Percentiles rank a stretch among this genome's conserved stretches.
These are phyloP conservation scores for Latrodectus geometricus DNA, from an alignment of 1,140 invertebrate genomes.

Conservation along the genomic window DNA sequence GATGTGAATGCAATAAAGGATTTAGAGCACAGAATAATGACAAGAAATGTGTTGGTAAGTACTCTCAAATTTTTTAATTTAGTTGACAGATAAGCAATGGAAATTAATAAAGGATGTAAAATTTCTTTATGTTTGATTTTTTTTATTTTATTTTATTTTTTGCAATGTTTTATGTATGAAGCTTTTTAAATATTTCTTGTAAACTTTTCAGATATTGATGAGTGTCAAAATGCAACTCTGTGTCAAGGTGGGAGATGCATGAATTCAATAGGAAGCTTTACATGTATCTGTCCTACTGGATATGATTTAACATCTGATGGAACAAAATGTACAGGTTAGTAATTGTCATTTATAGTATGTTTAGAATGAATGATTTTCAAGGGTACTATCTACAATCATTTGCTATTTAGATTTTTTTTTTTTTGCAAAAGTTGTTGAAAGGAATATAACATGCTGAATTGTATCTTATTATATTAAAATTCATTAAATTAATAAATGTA, in stretches of 20 bases:
- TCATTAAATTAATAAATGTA: too few relatives aligned
- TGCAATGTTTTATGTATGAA: not conserved
- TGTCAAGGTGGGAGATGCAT: slow-evolving; percentile 84
- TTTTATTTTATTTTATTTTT: slow-evolving; percentile 6
- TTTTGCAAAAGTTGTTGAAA: too few relatives aligned
- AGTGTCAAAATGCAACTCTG: slow-evolving; percentile 79
- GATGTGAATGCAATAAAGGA: slow-evolving; percentile 86
- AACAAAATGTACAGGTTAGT: slow-evolving; percentile 59
- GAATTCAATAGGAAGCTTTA: slow-evolving; percentile 82
- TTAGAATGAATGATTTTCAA: too few relatives aligned
- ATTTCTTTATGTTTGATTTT: not conserved
- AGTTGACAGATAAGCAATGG: too few relatives aligned
- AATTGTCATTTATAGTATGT: not conserved
- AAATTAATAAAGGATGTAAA: not conserved
- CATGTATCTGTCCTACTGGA: slow-evolving; percentile 66
- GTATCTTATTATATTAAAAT: too few relatives aligned
- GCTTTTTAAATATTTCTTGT: slow-evolving; percentile 8
- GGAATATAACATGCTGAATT: too few relatives aligned
- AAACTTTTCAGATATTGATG: slow-evolving; percentile 78
- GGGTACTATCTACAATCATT: too few relatives aligned
- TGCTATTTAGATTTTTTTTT: too few relatives aligned
- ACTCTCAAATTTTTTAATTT: slow-evolving; percentile 71
- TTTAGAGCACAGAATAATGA: slow-evolving; percentile 80
- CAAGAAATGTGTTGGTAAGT: slow-evolving; percentile 80
- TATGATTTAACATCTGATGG: slow-evolving; percentile 71